phyloP scores from a whole-genome alignment of 2,113 vertebrate species.

The Eulemur macaco region DNA sequence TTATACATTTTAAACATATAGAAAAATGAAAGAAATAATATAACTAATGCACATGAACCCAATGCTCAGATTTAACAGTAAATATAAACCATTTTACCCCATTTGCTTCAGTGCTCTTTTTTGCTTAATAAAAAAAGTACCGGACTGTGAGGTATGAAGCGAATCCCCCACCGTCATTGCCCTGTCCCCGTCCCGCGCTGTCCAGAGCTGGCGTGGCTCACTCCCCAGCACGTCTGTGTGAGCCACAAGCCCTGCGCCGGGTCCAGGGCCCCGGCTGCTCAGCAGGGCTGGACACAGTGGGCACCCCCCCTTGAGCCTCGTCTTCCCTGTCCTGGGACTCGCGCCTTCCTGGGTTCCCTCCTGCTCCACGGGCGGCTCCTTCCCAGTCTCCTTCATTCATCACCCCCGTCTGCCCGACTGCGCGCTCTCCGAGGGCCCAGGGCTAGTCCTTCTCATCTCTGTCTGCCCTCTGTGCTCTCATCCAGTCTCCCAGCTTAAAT shows the following conservation, averaged over 20 bases:
- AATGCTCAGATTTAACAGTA: background rate
- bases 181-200: too few species aligned
- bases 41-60: background rate
- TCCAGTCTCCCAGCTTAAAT: background rate
- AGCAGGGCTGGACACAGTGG: rapidly evolving
- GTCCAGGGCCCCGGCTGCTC: background rate
- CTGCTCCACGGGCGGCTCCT: background rate
- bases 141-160: background rate
- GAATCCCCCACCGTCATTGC: too few species aligned
- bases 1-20: background rate
- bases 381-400: background rate
- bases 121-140: background rate
- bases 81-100: background rate
- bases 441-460: background rate
- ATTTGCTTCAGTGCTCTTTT: background rate
- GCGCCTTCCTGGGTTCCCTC: background rate
- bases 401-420: background rate
- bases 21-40: background rate
- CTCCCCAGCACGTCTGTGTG: too few species aligned
- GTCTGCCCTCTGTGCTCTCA: too few species aligned
- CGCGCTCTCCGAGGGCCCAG: rapidly evolving
- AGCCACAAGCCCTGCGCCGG: background rate
- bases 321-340: background rate
- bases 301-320: background rate
- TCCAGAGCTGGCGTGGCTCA: too few species aligned